A percentile compares a stretch with the other conserved stretches of the same genome.
Conservation (phyloP, 1,140 invertebrate species). For the Latrodectus geometricus region DNA sequence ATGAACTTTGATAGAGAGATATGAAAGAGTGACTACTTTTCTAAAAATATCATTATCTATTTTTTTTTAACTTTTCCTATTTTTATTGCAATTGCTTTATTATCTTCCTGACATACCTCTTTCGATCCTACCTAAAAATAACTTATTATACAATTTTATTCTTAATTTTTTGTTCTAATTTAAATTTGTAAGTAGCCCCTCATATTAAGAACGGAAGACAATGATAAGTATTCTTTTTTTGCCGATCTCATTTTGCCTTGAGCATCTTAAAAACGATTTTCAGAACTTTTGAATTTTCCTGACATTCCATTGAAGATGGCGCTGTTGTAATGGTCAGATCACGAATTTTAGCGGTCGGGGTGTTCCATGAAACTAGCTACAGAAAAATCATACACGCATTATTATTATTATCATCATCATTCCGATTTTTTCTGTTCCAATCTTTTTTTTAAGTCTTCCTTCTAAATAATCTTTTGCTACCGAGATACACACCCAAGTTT, state of each 20-base stretch:
- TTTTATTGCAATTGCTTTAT: background rate
- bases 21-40: background rate
- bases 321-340: conserved; percentile 11
- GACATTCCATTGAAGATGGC: conserved; percentile 4
- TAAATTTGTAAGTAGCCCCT: background rate
- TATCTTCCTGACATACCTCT: background rate
- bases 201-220: background rate
- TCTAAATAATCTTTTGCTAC: conserved; percentile 28
- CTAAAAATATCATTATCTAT: background rate
- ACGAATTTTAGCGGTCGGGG: background rate
- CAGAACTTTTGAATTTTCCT: background rate
- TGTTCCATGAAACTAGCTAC: background rate
- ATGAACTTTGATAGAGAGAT: background rate
- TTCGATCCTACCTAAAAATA: background rate
- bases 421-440: background rate
- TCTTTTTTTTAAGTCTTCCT: background rate
- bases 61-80: background rate
- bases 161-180: background rate
- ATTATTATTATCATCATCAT: conserved; percentile 19
- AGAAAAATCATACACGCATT: background rate
- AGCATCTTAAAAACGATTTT: background rate
- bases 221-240: background rate
- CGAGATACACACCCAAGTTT: conserved; percentile 10
- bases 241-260: background rate
- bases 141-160: background rate